Evolutionary conservation across 2,888 invertebrate genomes (phyloP), one percentile per base, ranked within the genome.

Genomic region (Ophion obscuratus): DNA sequence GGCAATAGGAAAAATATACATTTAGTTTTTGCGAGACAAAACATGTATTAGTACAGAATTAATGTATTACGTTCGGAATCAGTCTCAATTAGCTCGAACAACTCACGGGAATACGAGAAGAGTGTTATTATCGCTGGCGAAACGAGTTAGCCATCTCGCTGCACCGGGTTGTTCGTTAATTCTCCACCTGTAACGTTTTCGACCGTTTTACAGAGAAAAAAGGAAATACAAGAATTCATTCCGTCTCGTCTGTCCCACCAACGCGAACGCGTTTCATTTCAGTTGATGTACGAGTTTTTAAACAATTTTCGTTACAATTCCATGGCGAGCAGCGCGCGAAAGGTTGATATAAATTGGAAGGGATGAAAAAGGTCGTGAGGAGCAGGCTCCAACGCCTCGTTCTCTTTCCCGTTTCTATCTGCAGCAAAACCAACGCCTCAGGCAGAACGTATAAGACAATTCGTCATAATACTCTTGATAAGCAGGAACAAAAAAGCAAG

Each of bases 221-320:
- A 17, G 20, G 66, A 83, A 83, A 83, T 53, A 83, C 53, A 61
- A 44, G 57, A 64, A 75, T 68, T 74, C 80, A 70, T 70, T 62
- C 76, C 75, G 27, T 59, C 24, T 14, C 62, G 57, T 3, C 47
- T 66, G 61, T 47, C 53, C n/a, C 27, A 40, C 24, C 75, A 40
- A 61, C 67, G 36, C 47, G 57, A 86, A 88, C 47, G 14, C 47
- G 88, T 90, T 89, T 88, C 87, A 86, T 88, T 88, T 88, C 86
- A 86, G 87, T 85, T 90, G 91, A 89, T 90, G 89, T 89, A 89
- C 88, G 89, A 90, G 89, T 90, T 90, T 90, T 89, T 88, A 89
- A 91, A 90, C 90, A 91, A 90, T 91, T 88, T 89, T 90, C 88
- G 87, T 88, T 89, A 89, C 89, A 88, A 90, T 89, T 89, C 88